Percentiles rank a stretch among this genome's conserved stretches.
Conservation (phyloP, 2,888 invertebrate genomes). For the Philereme transversata region DNA sequence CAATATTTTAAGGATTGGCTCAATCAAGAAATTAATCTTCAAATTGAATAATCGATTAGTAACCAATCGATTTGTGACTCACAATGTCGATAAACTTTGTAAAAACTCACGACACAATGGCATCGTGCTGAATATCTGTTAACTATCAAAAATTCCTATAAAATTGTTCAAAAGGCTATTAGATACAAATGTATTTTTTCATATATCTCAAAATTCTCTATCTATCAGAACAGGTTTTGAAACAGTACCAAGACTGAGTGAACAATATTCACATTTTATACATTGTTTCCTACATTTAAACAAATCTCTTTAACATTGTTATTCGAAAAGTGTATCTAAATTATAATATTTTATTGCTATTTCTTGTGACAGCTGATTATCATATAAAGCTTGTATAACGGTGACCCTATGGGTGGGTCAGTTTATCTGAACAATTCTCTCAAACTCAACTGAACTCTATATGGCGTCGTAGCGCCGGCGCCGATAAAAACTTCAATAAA, state of each 20-base stretch:
- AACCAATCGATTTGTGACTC: slow-evolving; percentile 23
- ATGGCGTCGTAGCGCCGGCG: slow-evolving; percentile 40
- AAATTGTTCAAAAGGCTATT: too few species aligned
- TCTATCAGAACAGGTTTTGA: too few species aligned
- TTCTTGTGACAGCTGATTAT: slow-evolving; percentile 43
- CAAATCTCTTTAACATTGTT: slow-evolving; percentile 25
- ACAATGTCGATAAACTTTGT: slow-evolving; percentile 34
- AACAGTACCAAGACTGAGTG: too few species aligned
- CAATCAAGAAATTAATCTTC: slow-evolving; percentile 23
- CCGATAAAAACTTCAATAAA: slow-evolving; percentile 60
- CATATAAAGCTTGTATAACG: slow-evolving; percentile 51
- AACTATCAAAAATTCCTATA: slow-evolving; percentile 20
- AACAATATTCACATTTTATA: too few species aligned
- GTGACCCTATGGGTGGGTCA: slow-evolving; percentile 50
- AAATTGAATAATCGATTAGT: slow-evolving; percentile 35
- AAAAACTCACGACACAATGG: slow-evolving; percentile 12
- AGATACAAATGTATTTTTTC: too few species aligned
- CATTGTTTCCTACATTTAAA: slow-evolving; percentile 5
- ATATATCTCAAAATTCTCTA: too few species aligned
- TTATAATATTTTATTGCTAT: slow-evolving; percentile 37
- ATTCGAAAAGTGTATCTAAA: slow-evolving; percentile 27
- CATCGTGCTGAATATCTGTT: background rate
- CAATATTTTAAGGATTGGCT: slow-evolving; percentile 20
- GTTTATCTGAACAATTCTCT: slow-evolving; percentile 49
- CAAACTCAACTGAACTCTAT: slow-evolving; percentile 41